Conservation (phyloP, 1,140 invertebrate genomes). For the Melipona quadrifasciata region DNA sequence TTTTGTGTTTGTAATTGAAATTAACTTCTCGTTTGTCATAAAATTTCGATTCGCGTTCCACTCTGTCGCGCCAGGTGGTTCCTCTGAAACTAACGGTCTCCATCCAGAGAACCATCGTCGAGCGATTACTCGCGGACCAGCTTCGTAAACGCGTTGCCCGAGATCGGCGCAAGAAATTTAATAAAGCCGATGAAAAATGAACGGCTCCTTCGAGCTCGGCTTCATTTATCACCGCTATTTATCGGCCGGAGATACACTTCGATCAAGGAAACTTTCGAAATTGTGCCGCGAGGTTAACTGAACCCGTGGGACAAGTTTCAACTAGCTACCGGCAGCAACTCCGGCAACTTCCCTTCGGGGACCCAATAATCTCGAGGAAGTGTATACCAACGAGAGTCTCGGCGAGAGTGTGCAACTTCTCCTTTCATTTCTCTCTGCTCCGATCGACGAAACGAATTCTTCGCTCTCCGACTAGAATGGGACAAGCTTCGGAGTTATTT, state of each 20-base stretch:
- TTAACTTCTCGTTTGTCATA: neutral
- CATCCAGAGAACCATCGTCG: neutral
- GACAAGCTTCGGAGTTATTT: neutral
- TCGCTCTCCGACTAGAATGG: neutral
- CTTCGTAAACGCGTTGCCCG: constrained; percentile 9
- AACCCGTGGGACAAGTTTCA: constrained; percentile 19
- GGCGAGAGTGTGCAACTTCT: neutral
- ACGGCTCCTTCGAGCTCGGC: neutral
- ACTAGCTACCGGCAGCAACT: constrained; percentile 1
- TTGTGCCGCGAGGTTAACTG: constrained; percentile 16
- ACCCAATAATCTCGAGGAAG: constrained; percentile 31
- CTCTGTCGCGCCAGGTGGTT: too few relatives aligned
- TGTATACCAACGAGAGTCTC: neutral
- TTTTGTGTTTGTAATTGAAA: neutral
- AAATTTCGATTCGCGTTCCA: neutral
- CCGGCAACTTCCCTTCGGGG: neutral
- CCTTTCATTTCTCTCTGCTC: neutral
- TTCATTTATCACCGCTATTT: constrained; percentile 33
- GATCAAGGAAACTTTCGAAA: constrained; percentile 37
- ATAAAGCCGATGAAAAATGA: constrained; percentile 24
- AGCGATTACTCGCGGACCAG: constrained; percentile 14
- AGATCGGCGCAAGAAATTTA: constrained; percentile 12
- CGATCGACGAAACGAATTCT: neutral
- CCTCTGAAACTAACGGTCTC: too few relatives aligned
- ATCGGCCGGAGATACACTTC: constrained; percentile 23